Evolutionary conservation across 2,113 vertebrate genomes (phyloP), one percentile per base, ranked within the genome.

Genomic region (Budorcas taxicolor): DNA sequence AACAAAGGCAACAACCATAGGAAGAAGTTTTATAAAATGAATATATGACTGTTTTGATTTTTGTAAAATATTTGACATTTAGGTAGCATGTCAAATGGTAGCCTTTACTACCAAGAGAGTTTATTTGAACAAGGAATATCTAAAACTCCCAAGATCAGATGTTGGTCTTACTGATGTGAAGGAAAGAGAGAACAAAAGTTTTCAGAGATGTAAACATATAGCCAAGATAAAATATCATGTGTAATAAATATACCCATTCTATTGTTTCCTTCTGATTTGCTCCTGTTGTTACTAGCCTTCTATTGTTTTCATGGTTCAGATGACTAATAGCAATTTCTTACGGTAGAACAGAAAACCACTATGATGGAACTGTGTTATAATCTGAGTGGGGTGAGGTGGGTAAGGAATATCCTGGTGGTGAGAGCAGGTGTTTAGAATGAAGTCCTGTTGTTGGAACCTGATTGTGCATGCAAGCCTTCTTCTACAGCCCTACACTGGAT

Each of bases 51-150:
- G 10, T 52, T 95, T 21, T 83, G 60, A 58, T 53, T 7, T 27
- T 86, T 52, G 13, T 50, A 82, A 91, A 91, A n/a, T 62, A 80
- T 12, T 50, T 62, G 3, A 58, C 31, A 57, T 55, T 57, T n/a
- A 82, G 29, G 62, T 52, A 50, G 23, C 40, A 83, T 94, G 87
- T 80, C 86, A 83, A 90, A 64, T 40, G 25, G 60, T 29, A 58
- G 52, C n/a, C 33, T 96, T 95, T 74, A 50, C 74, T 94, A 67
- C n/a, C 85, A 57, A 91, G 15, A 57, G 17, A 50, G 6, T 96
- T 64, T 84, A 40, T 50, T 36, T 45, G 31, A 64, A 71, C 9
- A 92, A 80, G 47, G 27, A 91, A 88, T 31, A 64, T 85, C 36
- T 87, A 83, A 40, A 92, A 83, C 29, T 47, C 87, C 74, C 55